Conservation (phyloP, 2,113 vertebrate species). For the Empidonax alnorum region DNA sequence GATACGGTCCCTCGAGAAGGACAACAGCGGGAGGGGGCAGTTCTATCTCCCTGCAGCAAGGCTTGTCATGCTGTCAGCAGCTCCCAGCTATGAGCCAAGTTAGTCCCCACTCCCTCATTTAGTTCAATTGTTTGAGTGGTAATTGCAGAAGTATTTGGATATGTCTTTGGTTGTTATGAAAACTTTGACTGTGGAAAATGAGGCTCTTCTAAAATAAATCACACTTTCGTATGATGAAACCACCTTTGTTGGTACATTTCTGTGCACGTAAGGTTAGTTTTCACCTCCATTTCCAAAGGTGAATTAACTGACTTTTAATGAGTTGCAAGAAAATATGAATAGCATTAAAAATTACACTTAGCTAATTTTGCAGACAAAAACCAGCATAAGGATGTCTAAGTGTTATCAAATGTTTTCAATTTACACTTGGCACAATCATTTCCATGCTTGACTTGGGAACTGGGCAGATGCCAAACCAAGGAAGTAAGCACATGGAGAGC, state of each 20-base stretch:
- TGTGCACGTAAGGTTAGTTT: not conserved
- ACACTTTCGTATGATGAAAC: not conserved
- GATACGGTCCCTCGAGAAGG: not conserved
- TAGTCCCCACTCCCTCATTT: not conserved
- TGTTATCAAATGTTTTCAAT: conserved; percentile 32
- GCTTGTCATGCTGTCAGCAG: not conserved
- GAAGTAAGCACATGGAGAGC: not conserved
- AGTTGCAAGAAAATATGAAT: not conserved
- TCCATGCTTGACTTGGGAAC: conserved; percentile 20
- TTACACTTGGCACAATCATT: conserved; percentile 41
- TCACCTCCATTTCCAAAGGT: not conserved
- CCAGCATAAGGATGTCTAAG: not conserved
- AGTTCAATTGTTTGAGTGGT: not conserved
- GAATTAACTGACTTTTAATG: not conserved
- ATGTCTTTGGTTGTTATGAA: not conserved
- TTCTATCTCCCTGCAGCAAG: not conserved
- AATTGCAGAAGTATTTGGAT: conserved; percentile 3
- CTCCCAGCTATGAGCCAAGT: not conserved
- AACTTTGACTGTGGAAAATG: not conserved
- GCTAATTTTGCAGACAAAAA: conserved; percentile 6
- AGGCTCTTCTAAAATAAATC: not conserved
- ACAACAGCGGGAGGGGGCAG: fast-evolving
- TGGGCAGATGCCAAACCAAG: conserved; percentile 16
- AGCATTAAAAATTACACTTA: not conserved
- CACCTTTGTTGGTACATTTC: not conserved